These are phyloP conservation scores for Ellobium chinense DNA, from an alignment of 2,888 invertebrate genomes.

Conservation along the genomic window DNA sequence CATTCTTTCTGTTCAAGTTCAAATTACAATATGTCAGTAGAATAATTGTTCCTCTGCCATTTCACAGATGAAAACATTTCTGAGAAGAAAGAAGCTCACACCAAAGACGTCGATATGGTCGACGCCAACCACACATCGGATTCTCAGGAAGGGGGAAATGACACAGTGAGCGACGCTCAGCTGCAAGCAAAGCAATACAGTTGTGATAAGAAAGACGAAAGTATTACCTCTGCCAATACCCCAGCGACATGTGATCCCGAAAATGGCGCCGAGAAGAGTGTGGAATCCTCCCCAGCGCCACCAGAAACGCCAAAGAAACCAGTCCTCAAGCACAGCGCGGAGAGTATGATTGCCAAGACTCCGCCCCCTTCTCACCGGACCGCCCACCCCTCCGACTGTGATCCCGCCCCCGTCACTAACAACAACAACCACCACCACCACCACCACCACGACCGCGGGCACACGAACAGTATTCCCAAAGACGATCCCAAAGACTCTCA, in stretches of 20 bases:
- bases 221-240: not conserved
- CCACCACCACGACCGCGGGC: not conserved
- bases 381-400: not conserved
- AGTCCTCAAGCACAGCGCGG: conserved; percentile 37
- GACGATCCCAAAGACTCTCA: not conserved
- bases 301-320: conserved; percentile 10
- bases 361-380: not conserved
- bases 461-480: not conserved
- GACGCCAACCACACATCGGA: not conserved
- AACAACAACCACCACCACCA: not conserved
- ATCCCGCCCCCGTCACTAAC: not conserved
- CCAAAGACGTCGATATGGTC: not conserved
- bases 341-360: conserved; percentile 37
- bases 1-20: too few species aligned
- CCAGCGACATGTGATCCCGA: not conserved
- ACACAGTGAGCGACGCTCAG: not conserved
- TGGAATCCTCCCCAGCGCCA: not conserved
- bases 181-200: not conserved
- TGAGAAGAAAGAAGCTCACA: not conserved
- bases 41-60: not conserved
- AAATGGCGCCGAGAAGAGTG: not conserved
- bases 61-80: not conserved
- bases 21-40: too few species aligned
- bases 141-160: not conserved
- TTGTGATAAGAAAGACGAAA: not conserved